Percentiles rank a stretch among this genome's conserved stretches.
These are phyloP conservation scores for Motacilla tschutschensis DNA, from an alignment of 2,113 vertebrate genomes.

Conservation along the genomic window DNA sequence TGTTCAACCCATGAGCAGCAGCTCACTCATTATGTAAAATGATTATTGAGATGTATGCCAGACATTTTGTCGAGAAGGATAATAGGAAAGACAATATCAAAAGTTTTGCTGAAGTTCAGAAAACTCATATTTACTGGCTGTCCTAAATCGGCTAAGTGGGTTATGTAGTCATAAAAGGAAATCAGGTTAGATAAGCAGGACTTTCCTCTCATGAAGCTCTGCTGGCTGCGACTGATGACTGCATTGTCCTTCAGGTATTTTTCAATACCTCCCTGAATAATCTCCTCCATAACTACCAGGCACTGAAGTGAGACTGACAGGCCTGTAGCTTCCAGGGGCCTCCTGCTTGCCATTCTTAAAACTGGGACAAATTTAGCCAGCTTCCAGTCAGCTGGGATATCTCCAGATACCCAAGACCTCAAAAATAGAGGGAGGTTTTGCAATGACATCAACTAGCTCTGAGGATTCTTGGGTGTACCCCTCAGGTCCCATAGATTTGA, in stretches of 20 bases:
- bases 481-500: background rate
- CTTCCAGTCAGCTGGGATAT: background rate
- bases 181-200: background rate
- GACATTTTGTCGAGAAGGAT: background rate
- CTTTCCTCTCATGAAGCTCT: background rate
- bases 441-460: background rate
- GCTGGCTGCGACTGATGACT: fast-evolving
- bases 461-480: background rate
- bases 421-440: background rate
- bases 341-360: background rate
- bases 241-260: background rate
- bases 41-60: background rate
- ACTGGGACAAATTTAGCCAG: fast-evolving
- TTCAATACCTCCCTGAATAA: background rate
- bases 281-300: background rate
- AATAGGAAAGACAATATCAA: background rate
- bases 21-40: fast-evolving
- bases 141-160: background rate
- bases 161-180: background rate
- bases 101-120: background rate
- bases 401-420: background rate
- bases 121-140: background rate
- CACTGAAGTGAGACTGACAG: background rate
- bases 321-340: background rate
- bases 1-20: fast-evolving